Conservation (phyloP, 2,113 vertebrate species). For the Callionymus lyra region DNA sequence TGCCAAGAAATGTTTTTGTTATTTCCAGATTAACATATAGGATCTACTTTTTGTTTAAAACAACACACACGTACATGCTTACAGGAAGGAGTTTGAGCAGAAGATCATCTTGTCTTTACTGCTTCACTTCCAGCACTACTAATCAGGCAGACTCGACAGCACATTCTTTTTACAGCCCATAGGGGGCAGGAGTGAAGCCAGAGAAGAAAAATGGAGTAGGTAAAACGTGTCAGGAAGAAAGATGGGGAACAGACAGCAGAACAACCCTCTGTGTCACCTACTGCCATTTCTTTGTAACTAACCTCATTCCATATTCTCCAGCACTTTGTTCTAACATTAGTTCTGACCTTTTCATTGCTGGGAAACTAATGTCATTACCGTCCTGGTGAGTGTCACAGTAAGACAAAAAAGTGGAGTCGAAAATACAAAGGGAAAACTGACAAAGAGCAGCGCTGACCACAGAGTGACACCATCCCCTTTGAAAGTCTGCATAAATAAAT, state of each 20-base stretch:
- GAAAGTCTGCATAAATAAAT: slow-evolving; percentile 28
- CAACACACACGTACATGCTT: too few species aligned
- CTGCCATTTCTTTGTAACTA: neutral
- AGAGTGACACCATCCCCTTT: slow-evolving; percentile 6
- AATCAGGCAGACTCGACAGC: slow-evolving; percentile 9
- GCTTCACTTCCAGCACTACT: slow-evolving; percentile 16
- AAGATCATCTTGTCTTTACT: too few species aligned
- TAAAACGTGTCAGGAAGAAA: slow-evolving; percentile 10
- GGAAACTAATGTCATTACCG: slow-evolving; percentile 3
- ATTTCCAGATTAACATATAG: too few species aligned
- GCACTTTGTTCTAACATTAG: slow-evolving; percentile 1
- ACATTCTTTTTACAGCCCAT: slow-evolving; percentile 21
- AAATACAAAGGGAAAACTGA: neutral
- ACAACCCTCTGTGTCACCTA: slow-evolving; percentile 1
- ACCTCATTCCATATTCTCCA: neutral
- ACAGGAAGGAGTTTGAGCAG: too few species aligned
- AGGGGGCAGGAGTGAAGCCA: slow-evolving; percentile 2
- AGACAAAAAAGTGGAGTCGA: neutral
- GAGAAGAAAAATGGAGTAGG: slow-evolving; percentile 6
- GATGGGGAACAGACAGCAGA: slow-evolving; percentile 10
- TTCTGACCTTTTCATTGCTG: slow-evolving; percentile 7
- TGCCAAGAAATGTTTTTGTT: too few species aligned
- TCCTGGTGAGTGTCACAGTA: neutral
- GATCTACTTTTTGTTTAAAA: too few species aligned
- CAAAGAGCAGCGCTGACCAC: slow-evolving; percentile 11